Conservation (phyloP, 2,113 vertebrate genomes). For the Erinaceus europaeus region DNA sequence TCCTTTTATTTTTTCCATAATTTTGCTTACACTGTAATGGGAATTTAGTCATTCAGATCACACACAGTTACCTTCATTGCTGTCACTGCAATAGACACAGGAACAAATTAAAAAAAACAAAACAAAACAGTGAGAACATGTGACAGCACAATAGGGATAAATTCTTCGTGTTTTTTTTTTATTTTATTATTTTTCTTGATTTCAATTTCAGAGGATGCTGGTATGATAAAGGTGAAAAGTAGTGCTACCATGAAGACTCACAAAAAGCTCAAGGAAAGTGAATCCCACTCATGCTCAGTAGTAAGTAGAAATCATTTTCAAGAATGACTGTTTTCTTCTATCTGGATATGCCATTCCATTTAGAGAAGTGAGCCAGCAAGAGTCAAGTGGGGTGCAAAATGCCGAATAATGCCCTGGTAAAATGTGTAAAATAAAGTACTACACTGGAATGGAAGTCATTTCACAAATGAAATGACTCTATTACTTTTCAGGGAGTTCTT, state of each 20-base stretch:
- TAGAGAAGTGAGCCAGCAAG: conserved; percentile 33
- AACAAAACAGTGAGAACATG: not conserved
- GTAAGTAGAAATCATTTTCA: conserved; percentile 28
- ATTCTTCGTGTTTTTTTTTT: no score
- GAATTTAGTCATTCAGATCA: not conserved
- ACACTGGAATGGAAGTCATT: conserved; percentile 47
- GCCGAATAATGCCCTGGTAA: not conserved
- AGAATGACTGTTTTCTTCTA: conserved; percentile 10
- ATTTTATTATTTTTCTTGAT: not conserved
- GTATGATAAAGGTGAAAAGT: not conserved
- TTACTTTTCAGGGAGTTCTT: conserved; percentile 45
- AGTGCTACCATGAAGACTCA: not conserved
- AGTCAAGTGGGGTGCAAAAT: conserved; percentile 15
- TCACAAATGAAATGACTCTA: conserved; percentile 39
- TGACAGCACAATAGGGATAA: not conserved
- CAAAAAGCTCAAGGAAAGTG: not conserved
- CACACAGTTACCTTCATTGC: not conserved
- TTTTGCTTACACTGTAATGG: not conserved
- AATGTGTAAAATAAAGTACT: conserved; percentile 47
- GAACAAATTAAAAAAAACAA: not conserved
- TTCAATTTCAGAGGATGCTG: not conserved
- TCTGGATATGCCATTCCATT: not conserved
- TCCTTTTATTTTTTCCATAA: not conserved
- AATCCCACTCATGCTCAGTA: not conserved
- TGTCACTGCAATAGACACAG: not conserved